These are phyloP conservation scores for Sigmodon hispidus DNA, from an alignment of 2,113 vertebrate genomes.

Conservation along the genomic window DNA sequence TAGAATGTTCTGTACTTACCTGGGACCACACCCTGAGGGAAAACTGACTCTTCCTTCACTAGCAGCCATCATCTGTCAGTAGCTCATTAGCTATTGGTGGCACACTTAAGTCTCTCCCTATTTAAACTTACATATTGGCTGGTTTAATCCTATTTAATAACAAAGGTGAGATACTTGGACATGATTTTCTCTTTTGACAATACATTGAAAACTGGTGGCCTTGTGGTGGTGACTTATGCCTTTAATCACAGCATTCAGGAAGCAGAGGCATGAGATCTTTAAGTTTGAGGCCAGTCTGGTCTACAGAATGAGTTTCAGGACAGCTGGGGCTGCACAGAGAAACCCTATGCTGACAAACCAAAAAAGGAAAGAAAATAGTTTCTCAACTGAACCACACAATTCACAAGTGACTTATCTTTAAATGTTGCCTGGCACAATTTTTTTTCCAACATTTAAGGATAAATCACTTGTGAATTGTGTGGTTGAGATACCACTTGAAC, in stretches of 20 bases:
- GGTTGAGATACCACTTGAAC: neutral
- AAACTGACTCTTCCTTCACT: neutral
- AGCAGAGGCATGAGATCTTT: too few species aligned
- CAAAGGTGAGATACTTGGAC: neutral
- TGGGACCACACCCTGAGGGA: neutral
- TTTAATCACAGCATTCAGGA: too few species aligned
- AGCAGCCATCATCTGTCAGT: neutral
- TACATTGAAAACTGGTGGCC: neutral
- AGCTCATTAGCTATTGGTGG: neutral
- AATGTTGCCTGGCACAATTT: too few species aligned
- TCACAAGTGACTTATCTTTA: neutral
- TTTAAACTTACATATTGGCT: neutral
- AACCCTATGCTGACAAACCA: too few species aligned
- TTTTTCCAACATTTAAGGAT: too few species aligned
- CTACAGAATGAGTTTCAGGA: too few species aligned
- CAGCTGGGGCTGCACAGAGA: too few species aligned
- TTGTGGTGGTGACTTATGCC: too few species aligned
- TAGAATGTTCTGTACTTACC: neutral
- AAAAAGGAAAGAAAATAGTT: neutral
- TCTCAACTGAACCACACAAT: neutral
- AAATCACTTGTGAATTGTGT: too few species aligned
- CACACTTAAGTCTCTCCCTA: neutral
- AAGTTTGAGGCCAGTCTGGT: too few species aligned
- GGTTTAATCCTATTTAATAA: neutral
- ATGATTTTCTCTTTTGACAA: conserved; percentile 19